Conservation (phyloP, 2,113 vertebrate genomes). For the Melanotaenia duboulayi region DNA sequence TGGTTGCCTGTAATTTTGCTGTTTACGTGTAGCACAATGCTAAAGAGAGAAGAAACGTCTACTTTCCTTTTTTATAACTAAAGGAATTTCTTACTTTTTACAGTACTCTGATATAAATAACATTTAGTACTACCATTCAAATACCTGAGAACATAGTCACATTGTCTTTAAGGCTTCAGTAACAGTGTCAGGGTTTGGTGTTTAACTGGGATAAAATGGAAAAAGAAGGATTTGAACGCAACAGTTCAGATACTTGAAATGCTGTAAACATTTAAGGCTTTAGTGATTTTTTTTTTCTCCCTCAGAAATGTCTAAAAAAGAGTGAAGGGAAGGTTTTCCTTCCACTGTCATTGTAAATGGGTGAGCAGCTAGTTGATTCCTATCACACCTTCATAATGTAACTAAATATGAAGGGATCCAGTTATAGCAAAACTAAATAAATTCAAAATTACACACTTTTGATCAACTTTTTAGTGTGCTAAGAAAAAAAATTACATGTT, state of each 20-base stretch:
- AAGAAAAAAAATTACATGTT: slow-evolving; percentile 36
- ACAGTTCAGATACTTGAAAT: background rate
- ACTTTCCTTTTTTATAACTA: slow-evolving; percentile 22
- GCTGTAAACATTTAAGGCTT: slow-evolving; percentile 66
- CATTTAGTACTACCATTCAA: slow-evolving; percentile 62
- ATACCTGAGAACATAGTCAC: slow-evolving; percentile 66
- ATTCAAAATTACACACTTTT: background rate
- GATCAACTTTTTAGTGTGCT: slow-evolving; percentile 67
- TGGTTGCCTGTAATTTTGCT: too few relatives aligned
- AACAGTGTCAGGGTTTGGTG: slow-evolving; percentile 20
- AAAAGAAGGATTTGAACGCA: background rate
- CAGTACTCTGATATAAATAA: slow-evolving; percentile 74
- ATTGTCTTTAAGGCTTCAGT: slow-evolving; percentile 10
- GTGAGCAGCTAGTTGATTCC: slow-evolving; percentile 23
- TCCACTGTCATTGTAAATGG: background rate
- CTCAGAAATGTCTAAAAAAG: slow-evolving; percentile 28
- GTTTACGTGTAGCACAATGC: background rate
- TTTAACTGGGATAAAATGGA: slow-evolving; percentile 20
- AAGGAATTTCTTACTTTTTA: slow-evolving; percentile 43
- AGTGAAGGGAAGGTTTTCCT: slow-evolving; percentile 7
- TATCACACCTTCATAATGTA: slow-evolving; percentile 1
- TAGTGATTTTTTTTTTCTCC: slow-evolving; percentile 37
- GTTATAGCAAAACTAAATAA: background rate
- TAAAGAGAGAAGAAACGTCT: background rate
- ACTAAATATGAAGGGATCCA: slow-evolving; percentile 3